These are phyloP conservation scores for Peribatodes rhomboidaria DNA, from an alignment of 2,888 invertebrate genomes.

Conservation along the genomic window DNA sequence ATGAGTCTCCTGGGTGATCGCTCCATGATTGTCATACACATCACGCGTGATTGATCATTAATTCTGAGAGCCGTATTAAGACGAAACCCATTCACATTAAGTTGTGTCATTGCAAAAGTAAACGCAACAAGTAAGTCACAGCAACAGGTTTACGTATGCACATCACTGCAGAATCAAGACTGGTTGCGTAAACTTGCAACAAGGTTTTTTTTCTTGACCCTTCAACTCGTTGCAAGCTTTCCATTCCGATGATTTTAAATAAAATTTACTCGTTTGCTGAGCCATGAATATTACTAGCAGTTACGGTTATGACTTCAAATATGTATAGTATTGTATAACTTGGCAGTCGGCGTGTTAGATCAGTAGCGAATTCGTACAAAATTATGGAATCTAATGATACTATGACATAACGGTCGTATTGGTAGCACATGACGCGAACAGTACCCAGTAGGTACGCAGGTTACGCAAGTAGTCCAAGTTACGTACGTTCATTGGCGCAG, in stretches of 20 bases:
- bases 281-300: conserved; percentile 6
- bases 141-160: conserved; percentile 72
- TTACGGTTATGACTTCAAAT: conserved; percentile 18
- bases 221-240: conserved; percentile 29
- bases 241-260: conserved; percentile 20
- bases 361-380: conserved; percentile 34
- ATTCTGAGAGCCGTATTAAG: conserved; percentile 14
- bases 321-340: conserved; percentile 22
- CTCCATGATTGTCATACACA: conserved; percentile 51
- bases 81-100: conserved; percentile 37
- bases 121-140: conserved; percentile 57
- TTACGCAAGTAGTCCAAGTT: conserved; percentile 71
- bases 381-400: conserved; percentile 61
- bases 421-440: conserved; percentile 59
- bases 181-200: conserved; percentile 58
- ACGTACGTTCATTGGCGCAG: conserved; percentile 64
- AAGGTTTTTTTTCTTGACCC: conserved; percentile 29
- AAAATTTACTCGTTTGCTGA: conserved; percentile 8
- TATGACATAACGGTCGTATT: conserved; percentile 60
- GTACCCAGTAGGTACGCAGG: conserved; percentile 52
- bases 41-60: conserved; percentile 30
- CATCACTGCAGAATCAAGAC: conserved; percentile 64
- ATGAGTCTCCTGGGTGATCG: conserved; percentile 73
- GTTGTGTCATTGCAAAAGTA: conserved; percentile 49
- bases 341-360: conserved; percentile 20